Percentiles rank a stretch among this genome's conserved stretches.
phyloP scores from a whole-genome alignment of 2,888 invertebrate genomes.

The Gandaritis pyraliata region DNA sequence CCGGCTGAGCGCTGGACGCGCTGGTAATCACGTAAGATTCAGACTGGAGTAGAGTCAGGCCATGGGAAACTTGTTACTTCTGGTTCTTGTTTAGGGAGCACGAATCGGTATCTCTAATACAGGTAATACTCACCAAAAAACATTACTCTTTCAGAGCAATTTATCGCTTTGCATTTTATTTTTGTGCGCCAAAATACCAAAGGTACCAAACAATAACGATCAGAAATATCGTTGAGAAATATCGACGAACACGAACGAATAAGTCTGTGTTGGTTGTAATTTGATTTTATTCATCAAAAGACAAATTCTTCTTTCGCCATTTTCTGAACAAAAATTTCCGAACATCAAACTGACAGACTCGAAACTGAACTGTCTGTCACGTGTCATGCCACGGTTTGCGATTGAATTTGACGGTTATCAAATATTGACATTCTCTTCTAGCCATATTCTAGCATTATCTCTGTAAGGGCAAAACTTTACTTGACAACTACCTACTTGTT shows the following conservation, averaged over 20 bases:
- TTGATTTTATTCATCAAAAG: slow-evolving; percentile 6
- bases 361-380: slow-evolving; percentile 5
- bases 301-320: slow-evolving; percentile 16
- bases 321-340: slow-evolving; percentile 28
- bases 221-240: not conserved
- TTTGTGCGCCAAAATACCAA: not conserved
- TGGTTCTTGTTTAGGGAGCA: too few relatives aligned
- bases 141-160: too few relatives aligned
- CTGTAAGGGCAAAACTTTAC: not conserved
- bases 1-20: too few relatives aligned
- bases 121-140: too few relatives aligned
- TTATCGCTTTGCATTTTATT: not conserved
- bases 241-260: too few relatives aligned
- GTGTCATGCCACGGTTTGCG: too few relatives aligned
- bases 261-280: too few relatives aligned
- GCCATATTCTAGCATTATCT: not conserved
- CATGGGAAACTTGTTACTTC: too few relatives aligned
- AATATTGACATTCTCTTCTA: not conserved
- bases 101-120: too few relatives aligned
- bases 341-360: slow-evolving; percentile 1
- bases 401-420: slow-evolving; percentile 8
- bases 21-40: too few relatives aligned
- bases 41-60: too few relatives aligned
- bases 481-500: not conserved
- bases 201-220: not conserved